phyloP scores from a whole-genome alignment of 2,113 vertebrate genomes.

The Nipponia nippon region DNA sequence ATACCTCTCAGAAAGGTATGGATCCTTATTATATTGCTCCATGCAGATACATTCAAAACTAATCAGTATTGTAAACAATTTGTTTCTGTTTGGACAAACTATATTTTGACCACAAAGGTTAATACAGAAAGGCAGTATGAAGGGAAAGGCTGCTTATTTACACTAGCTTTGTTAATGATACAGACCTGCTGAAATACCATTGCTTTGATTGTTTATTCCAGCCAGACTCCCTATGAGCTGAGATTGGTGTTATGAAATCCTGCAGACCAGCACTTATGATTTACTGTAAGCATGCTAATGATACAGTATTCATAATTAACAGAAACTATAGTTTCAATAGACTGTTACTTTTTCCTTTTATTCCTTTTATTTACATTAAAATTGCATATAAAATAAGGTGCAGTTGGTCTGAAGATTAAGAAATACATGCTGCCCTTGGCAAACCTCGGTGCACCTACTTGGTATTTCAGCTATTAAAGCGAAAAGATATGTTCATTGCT shows the following conservation, averaged over 20 bases:
- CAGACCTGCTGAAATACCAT: background rate
- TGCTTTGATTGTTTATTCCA: background rate
- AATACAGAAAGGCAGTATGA: background rate
- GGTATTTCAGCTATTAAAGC: background rate
- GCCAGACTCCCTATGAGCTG: background rate
- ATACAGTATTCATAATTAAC: background rate
- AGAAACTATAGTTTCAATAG: background rate
- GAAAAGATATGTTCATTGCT: background rate
- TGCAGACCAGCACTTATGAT: background rate
- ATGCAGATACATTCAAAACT: background rate
- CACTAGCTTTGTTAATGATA: background rate
- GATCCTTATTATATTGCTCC: background rate
- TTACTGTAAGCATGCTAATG: background rate
- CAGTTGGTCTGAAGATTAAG: background rate
- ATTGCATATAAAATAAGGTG: background rate
- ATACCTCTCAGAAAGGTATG: background rate
- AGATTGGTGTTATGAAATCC: background rate
- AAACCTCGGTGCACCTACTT: background rate
- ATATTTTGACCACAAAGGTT: background rate
- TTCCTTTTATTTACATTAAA: background rate
- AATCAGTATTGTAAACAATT: background rate
- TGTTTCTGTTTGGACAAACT: background rate
- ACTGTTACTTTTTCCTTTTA: background rate
- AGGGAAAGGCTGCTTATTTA: background rate
- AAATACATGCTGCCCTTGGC: background rate